Conservation (phyloP, 2,797 vertebrate genomes). For the Notoglanidium macrostoma region DNA sequence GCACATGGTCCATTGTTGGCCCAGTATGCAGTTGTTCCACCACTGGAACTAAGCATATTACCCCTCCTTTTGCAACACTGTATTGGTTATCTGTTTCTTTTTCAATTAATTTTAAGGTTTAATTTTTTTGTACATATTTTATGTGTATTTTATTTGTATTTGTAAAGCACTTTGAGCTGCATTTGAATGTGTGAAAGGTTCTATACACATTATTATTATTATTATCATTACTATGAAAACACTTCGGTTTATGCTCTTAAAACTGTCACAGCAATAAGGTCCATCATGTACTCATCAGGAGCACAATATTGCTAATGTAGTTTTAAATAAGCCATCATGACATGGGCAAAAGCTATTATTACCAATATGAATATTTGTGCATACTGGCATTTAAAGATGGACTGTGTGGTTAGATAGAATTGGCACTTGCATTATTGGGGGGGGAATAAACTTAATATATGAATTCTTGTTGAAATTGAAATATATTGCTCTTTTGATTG, state of each 20-base stretch:
- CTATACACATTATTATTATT: no score
- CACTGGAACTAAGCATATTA: no score
- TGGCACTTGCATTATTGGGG: neutral
- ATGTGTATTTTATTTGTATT: no score
- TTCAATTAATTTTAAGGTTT: no score
- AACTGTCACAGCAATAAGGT: neutral
- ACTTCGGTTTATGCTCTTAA: slow-evolving; percentile 5
- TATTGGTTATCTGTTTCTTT: no score
- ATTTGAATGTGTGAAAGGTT: no score
- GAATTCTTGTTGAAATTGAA: slow-evolving; percentile 22
- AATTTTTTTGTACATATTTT: no score
- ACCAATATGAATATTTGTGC: neutral
- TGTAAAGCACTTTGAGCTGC: no score
- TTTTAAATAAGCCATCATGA: slow-evolving; percentile 37
- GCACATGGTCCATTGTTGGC: no score
- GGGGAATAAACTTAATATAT: neutral
- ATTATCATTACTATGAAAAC: no score
- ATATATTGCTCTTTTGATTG: slow-evolving; percentile 37
- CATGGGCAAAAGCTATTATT: slow-evolving; percentile 24
- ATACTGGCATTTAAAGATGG: slow-evolving; percentile 17
- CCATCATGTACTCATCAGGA: neutral
- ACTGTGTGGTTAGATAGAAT: slow-evolving; percentile 15
- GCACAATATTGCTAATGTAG: slow-evolving; percentile 29
- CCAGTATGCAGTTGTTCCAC: no score
- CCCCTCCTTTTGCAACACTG: no score